Evolutionary conservation across 64 coral and sea anemone species (phyloP).

Genomic region (Cladopsammia gracilis): DNA sequence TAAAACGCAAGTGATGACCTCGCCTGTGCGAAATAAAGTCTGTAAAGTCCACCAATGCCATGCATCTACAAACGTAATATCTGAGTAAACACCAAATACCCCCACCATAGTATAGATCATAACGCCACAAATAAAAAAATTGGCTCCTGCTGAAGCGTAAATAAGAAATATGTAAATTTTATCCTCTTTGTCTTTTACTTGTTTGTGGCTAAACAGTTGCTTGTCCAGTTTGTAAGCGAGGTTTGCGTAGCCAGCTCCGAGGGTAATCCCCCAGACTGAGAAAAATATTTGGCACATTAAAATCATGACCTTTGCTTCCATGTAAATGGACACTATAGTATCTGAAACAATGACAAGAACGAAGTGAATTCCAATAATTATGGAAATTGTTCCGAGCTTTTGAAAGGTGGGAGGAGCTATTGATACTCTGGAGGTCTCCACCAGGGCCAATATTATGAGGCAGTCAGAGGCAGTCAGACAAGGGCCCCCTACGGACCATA

Average conservation of each 20-base stretch:
- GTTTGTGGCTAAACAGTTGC: constrained; percentile 75
- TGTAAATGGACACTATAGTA: constrained; percentile 79
- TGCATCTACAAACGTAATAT: constrained; percentile 77
- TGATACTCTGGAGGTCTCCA: constrained; percentile 79
- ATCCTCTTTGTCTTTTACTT: constrained; percentile 73
- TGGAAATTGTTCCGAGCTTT: constrained; percentile 57
- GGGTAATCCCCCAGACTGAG: constrained; percentile 73
- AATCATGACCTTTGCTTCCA: constrained; percentile 93
- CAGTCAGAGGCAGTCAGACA: constrained; percentile 89
- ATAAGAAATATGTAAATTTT: constrained; percentile 80
- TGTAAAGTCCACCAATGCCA: constrained; percentile 93
- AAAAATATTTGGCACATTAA: constrained; percentile 94
- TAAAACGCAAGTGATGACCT: constrained; percentile 71
- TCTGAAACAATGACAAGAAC: constrained; percentile 79
- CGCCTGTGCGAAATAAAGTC: constrained; percentile 74
- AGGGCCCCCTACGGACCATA: constrained; percentile 94
- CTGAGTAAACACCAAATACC: constrained; percentile 95
- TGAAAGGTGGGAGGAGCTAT: constrained; percentile 82
- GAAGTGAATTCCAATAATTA: constrained; percentile 80
- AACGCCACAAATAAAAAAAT: constrained; percentile 73
- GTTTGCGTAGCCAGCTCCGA: constrained; percentile 72
- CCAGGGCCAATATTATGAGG: constrained; percentile 80
- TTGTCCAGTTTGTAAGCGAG: constrained; percentile 88
- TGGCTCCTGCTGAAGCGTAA: constrained; percentile 85
- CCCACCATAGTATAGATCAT: constrained; percentile 83